phyloP scores from a whole-genome alignment of 2,888 invertebrate genomes.

The Microdon myrmicae region DNA sequence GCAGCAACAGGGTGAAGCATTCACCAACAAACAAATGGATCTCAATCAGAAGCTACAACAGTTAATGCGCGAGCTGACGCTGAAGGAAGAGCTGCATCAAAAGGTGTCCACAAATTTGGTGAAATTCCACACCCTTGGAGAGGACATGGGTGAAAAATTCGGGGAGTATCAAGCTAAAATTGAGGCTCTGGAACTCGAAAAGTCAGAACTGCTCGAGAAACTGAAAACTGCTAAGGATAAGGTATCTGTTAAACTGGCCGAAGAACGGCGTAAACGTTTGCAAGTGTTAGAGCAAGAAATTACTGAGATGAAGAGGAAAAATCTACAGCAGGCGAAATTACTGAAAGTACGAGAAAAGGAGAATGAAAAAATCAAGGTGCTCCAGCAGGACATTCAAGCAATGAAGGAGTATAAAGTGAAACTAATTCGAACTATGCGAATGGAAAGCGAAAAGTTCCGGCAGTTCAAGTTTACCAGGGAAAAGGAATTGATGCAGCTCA shows the following conservation, averaged over 20 bases:
- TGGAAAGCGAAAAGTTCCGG: conserved; percentile 84
- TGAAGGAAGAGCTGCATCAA: conserved; percentile 64
- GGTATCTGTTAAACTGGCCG: conserved; percentile 73
- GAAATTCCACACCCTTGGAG: conserved; percentile 56
- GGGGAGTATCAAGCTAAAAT: conserved; percentile 78
- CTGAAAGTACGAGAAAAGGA: conserved; percentile 84
- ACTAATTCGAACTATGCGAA: conserved; percentile 84
- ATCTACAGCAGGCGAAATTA: conserved; percentile 73
- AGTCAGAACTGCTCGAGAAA: conserved; percentile 76
- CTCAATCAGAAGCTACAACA: conserved; percentile 76
- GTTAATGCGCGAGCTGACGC: conserved; percentile 67
- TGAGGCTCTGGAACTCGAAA: conserved; percentile 77
- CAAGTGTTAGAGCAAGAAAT: conserved; percentile 83
- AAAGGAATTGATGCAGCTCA: conserved; percentile 80
- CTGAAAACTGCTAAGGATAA: conserved; percentile 73
- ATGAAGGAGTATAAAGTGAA: conserved; percentile 87
- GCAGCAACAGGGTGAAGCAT: conserved; percentile 60
- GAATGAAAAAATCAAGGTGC: conserved; percentile 78
- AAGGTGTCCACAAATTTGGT: conserved; percentile 61
- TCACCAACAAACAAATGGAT: conserved; percentile 68
- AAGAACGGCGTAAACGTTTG: conserved; percentile 81
- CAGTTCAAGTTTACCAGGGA: conserved; percentile 84
- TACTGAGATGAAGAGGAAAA: conserved; percentile 76
- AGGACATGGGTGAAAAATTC: conserved; percentile 70
- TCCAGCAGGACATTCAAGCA: conserved; percentile 77